phyloP scores from a whole-genome alignment of 2,888 invertebrate species.

The Rhorus exstirpatorius region DNA sequence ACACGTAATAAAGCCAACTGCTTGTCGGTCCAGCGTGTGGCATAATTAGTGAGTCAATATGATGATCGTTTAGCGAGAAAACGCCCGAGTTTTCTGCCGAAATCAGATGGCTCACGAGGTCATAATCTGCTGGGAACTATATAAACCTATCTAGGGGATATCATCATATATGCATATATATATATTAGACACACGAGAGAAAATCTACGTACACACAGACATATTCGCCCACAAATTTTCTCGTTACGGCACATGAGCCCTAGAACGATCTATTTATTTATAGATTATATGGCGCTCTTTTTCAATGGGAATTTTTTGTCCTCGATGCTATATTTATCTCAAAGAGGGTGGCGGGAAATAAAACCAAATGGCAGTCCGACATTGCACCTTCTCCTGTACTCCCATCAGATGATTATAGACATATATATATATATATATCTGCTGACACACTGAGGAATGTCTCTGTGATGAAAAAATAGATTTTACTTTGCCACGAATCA shows the following conservation, averaged over 20 bases:
- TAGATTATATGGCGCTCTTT: neutral
- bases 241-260: slow-evolving; percentile 40
- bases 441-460: slow-evolving; percentile 57
- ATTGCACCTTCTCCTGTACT: neutral
- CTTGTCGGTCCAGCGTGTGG: slow-evolving; percentile 46
- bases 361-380: neutral
- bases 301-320: neutral
- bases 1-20: slow-evolving; percentile 40
- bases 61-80: slow-evolving; percentile 76
- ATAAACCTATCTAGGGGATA: slow-evolving; percentile 31
- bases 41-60: slow-evolving; percentile 71
- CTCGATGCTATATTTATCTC: neutral
- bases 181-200: too few species aligned
- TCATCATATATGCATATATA: slow-evolving; percentile 19
- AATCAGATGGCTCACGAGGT: slow-evolving; percentile 59
- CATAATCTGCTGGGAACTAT: slow-evolving; percentile 62
- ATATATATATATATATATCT: slow-evolving; percentile 10
- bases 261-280: slow-evolving; percentile 27
- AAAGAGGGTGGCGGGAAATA: too few species aligned
- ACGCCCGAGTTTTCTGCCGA: slow-evolving; percentile 70
- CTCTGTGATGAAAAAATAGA: slow-evolving; percentile 46
- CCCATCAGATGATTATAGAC: neutral
- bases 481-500: slow-evolving; percentile 35
- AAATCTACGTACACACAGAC: neutral
- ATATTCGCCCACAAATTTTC: slow-evolving; percentile 49